Percentiles rank a stretch among this genome's conserved stretches.
phyloP scores from a whole-genome alignment of 2,113 vertebrate genomes.

The Erpornis zantholeuca region DNA sequence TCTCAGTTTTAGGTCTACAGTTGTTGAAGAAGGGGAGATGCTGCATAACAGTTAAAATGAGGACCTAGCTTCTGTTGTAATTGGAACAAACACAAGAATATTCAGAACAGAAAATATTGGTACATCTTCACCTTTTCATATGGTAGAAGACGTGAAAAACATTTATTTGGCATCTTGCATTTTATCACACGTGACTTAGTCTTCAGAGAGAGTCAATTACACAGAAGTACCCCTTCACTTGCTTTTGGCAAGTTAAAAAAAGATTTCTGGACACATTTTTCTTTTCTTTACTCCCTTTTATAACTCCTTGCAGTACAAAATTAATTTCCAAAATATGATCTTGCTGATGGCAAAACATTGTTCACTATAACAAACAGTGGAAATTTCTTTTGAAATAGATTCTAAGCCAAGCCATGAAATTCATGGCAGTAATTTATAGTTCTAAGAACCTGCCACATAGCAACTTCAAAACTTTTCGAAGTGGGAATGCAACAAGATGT shows the following conservation, averaged over 20 bases:
- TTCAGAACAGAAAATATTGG: background rate
- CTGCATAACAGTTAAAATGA: background rate
- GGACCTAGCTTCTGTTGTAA: background rate
- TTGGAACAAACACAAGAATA: background rate
- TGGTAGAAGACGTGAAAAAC: background rate
- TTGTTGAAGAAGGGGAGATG: background rate
- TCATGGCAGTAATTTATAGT: background rate
- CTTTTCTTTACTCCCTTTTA: background rate
- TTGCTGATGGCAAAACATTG: background rate
- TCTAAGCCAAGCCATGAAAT: background rate
- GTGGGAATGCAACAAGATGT: background rate
- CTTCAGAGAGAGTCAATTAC: background rate
- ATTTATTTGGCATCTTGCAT: background rate
- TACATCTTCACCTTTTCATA: background rate
- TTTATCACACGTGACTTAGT: background rate
- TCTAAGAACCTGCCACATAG: background rate
- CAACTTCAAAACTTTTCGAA: background rate
- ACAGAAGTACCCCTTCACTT: background rate
- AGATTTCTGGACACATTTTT: background rate
- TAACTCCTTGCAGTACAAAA: background rate
- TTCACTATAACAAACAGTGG: background rate
- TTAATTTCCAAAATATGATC: background rate
- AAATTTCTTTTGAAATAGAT: background rate
- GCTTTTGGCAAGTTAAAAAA: background rate
- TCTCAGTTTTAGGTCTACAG: background rate